Evolutionary conservation across 2,797 vertebrate genomes (phyloP), one percentile per base, ranked within the genome.

Genomic region (Poecilia picta): DNA sequence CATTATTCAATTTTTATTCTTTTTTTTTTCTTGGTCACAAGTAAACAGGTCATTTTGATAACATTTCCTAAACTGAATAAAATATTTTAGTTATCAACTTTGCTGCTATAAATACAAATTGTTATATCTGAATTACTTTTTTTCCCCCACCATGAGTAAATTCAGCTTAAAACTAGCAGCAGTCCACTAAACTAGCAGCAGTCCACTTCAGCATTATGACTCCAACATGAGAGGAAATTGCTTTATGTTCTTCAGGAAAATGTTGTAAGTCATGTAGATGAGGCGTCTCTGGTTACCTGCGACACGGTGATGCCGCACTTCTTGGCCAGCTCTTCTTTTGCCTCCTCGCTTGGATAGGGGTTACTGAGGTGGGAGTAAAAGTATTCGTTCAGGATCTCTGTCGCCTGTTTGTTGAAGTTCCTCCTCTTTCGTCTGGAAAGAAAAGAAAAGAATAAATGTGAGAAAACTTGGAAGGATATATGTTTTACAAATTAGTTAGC

Each of bases 301-400:
- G 98, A 98, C 90, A 99, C 98, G 79, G 98, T 99, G 96, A 99
- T 99, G 95, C 96, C 97, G 0, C 98, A 99, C 93, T 99, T 99
- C 96, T 99, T 99, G 93, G 98, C 98, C 95, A 99, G 95, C 93
- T 99, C 98, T 92, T 99, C 98, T 96, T 99, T 99, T 92, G 98
- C 98, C 95, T 99, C 98, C 95, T 99, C 98, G 81, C 98, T 99
- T 93, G 98, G 98, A 89, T 99, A 99, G 11, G 98, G 98, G 96
- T 99, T 99, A 96, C 97, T 98, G 95, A 99, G 98, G 95, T 99
- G 98, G 16, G 98, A 99, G 96, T 99, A 99, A 95, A 99, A 99
- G 94, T 99, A 99, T 91, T 99, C 98, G 66, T 99, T 99, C 96
- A 99, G 96, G 95, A 99, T 99, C 95, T 99, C 98, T 10, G 98